Percentiles rank a stretch among this genome's conserved stretches.
phyloP scores from a whole-genome alignment of 2,888 invertebrate species.

The Drosophila suboccidentalis region DNA sequence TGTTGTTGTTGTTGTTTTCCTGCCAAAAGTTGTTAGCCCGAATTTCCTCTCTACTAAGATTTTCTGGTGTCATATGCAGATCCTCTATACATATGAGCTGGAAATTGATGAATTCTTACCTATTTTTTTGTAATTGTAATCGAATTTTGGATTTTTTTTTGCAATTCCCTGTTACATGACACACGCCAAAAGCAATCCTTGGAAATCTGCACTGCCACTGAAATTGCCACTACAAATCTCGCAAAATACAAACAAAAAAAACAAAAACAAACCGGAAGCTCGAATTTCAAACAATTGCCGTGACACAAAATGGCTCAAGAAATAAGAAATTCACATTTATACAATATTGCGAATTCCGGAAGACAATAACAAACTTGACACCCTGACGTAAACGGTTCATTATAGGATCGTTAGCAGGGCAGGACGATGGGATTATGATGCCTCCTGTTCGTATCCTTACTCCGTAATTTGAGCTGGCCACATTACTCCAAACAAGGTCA shows the following conservation, averaged over 20 bases:
- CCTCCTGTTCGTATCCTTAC: constrained; percentile 12
- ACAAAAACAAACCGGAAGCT: constrained; percentile 59
- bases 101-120: not conserved
- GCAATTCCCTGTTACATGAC: constrained; percentile 58
- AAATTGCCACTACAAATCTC: constrained; percentile 31
- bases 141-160: constrained; percentile 24
- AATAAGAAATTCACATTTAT: constrained; percentile 53
- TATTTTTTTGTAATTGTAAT: constrained; percentile 18
- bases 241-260: constrained; percentile 29
- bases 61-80: constrained; percentile 69
- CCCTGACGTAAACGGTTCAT: constrained; percentile 49
- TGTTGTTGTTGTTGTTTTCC: constrained; percentile 18
- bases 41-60: constrained; percentile 33
- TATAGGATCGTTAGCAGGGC: constrained; percentile 57
- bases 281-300: constrained; percentile 75
- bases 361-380: constrained; percentile 63
- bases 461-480: constrained; percentile 67
- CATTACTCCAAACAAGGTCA: constrained; percentile 49
- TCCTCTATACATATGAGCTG: constrained; percentile 8
- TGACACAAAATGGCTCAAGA: constrained; percentile 40
- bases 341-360: constrained; percentile 77
- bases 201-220: constrained; percentile 32
- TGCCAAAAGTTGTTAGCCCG: constrained; percentile 44
- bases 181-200: constrained; percentile 65
- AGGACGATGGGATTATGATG: constrained; percentile 43